Base-by-base conservation (phyloP, 1,140 invertebrate species). In the Ceratina calcarata region DNA sequence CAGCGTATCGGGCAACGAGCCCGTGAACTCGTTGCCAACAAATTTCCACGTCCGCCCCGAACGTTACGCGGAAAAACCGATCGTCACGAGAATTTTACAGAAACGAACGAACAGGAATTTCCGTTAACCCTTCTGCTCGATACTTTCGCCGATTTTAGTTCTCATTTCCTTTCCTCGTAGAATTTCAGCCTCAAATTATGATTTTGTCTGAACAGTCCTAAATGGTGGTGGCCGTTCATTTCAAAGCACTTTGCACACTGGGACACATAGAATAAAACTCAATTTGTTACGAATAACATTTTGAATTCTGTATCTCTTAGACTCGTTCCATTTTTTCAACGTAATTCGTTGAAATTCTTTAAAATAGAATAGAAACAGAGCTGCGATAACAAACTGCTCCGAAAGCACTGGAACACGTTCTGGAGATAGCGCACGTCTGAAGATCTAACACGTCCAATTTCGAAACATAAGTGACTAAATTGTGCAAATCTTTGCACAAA, bases 1-100 rank as follows among this genome's bases (percentile, higher is more conserved):
- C 72, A 61, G 55, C 78, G 78, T 60, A n/a, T 67, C 78, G 71
- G 62, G 24, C 55, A 74, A 60, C 70, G 53, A 74, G 62, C 67
- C 49, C 55, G 57, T 62, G 65, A 58, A 58, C 18, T 16, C 61
- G 77, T 15, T 55, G 55, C 71, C 65, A 72, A 78, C 76, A 72
- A 78, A 72, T 72, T 78, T 72, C 27, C 58, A 51, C 58, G 37
- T 45, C 24, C 15, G 24, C 60, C 60, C 27, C 27, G 27, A 32
- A 32, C 27, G 27, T 32, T 32, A 1, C 27, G 27, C 3, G 2
- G 32, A 71, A 71, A 75, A 55, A 53, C 45, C n/a, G 45, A 69
- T 53, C 49, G 27, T 27, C 58, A 1, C 32, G 58, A 57, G 45
- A 71, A 78, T 71, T 77, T 77, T 69, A 55, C 55, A 68, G 20